These are phyloP conservation scores for Clarias laeviceps DNA, from an alignment of 2,797 vertebrate species.

Conservation along the genomic window DNA sequence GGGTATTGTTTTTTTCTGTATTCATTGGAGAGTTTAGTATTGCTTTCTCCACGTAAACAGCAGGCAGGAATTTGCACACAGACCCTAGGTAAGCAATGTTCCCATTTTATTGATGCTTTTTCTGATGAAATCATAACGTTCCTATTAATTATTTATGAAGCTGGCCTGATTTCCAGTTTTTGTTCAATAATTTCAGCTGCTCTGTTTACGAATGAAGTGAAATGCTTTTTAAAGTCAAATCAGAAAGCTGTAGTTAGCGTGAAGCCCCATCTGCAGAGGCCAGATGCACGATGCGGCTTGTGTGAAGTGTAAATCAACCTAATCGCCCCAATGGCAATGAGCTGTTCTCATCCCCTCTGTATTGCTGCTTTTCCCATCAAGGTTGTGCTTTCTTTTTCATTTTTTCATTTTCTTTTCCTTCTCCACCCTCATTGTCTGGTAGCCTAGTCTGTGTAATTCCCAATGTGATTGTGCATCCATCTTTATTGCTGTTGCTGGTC, in stretches of 20 bases:
- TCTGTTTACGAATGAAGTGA: constrained; percentile 45
- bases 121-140: constrained; percentile 51
- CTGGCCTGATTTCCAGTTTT: constrained; percentile 48
- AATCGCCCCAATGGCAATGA: constrained; percentile 35
- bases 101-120: constrained; percentile 43
- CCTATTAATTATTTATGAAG: constrained; percentile 54
- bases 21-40: constrained; percentile 62
- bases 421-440: neutral
- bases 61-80: constrained; percentile 57
- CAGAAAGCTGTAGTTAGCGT: constrained; percentile 33
- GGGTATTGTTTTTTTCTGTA: constrained; percentile 62
- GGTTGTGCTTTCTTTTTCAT: constrained; percentile 12
- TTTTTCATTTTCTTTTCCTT: neutral
- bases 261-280: constrained; percentile 40
- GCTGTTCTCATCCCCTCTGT: constrained; percentile 10
- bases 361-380: constrained; percentile 13
- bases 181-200: constrained; percentile 47
- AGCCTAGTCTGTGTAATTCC: neutral
- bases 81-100: constrained; percentile 55
- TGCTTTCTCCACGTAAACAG: constrained; percentile 59
- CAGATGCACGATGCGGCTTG: constrained; percentile 43
- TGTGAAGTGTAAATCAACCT: constrained; percentile 48
- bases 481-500: neutral
- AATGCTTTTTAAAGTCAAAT: constrained; percentile 46
- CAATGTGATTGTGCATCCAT: neutral